Conservation (phyloP, 2,113 vertebrate genomes). For the Propithecus coquereli region DNA sequence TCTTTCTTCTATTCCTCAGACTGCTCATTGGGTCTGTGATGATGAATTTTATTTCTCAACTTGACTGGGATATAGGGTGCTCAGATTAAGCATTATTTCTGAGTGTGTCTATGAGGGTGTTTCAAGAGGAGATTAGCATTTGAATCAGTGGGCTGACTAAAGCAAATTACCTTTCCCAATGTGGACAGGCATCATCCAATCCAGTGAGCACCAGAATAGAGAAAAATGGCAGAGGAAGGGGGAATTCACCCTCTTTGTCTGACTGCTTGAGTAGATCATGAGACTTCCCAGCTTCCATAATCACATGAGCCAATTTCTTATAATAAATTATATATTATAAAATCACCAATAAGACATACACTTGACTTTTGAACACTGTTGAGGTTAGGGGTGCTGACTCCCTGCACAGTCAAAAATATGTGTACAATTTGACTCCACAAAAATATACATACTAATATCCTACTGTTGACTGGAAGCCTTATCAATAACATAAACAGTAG, state of each 20-base stretch:
- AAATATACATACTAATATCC: not conserved
- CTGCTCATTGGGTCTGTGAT: not conserved
- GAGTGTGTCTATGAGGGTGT: not conserved
- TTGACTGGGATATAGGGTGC: not conserved
- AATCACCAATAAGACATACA: not conserved
- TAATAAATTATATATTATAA: not conserved
- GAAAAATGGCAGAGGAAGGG: not conserved
- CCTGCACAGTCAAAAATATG: not conserved
- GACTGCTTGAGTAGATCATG: not conserved
- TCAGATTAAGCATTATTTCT: not conserved
- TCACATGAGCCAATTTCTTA: not conserved
- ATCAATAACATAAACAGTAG: not conserved
- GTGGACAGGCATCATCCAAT: not conserved
- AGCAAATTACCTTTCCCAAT: not conserved
- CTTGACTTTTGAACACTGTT: not conserved
- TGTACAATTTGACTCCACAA: not conserved
- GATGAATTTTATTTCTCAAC: not conserved
- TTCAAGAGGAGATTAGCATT: not conserved
- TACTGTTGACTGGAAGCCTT: not conserved
- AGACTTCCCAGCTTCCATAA: not conserved
- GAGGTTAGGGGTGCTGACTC: not conserved
- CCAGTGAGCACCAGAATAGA: not conserved
- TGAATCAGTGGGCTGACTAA: not conserved
- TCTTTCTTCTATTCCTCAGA: not conserved
- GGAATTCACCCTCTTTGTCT: not conserved